Conservation (phyloP, 2,113 vertebrate genomes). For the Malaclemys terrapin region DNA sequence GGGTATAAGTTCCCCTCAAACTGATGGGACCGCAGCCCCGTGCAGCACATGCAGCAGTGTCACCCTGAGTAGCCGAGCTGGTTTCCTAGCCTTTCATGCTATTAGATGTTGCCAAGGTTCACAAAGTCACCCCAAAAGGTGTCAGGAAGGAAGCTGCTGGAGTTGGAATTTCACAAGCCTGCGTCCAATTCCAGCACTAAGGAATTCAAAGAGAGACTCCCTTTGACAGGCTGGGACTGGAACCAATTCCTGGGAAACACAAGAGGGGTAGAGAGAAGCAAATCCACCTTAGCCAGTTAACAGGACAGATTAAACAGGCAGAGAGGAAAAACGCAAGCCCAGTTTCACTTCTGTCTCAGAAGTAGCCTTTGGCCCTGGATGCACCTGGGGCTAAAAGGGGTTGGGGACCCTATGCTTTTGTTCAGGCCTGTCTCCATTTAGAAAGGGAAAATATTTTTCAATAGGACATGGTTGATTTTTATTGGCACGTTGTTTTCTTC, state of each 20-base stretch:
- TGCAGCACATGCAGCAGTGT: neutral
- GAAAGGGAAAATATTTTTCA: too few species aligned
- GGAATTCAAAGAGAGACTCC: neutral
- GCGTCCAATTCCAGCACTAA: rapidly evolving
- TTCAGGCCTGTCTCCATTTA: neutral
- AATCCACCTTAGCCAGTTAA: neutral
- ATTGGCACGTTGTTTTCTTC: neutral
- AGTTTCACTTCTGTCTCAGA: neutral
- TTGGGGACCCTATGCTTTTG: neutral
- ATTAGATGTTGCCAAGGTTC: neutral
- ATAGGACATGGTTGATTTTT: neutral
- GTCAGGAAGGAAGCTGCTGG: neutral
- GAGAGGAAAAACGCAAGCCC: neutral
- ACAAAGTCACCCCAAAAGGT: neutral
- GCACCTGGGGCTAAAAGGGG: neutral
- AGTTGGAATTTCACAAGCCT: neutral
- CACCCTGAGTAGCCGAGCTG: neutral
- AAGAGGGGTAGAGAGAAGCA: neutral
- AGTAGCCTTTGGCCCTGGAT: neutral
- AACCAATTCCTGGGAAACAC: neutral
- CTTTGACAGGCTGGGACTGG: neutral
- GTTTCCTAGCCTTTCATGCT: neutral
- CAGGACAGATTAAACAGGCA: neutral
- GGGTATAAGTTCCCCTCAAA: neutral
- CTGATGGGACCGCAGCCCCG: neutral